A percentile compares a stretch with the other conserved stretches of the same genome.
Evolutionary conservation across 1,140 invertebrate genomes (phyloP).

Genomic region (Aphaenogaster rudis): DNA sequence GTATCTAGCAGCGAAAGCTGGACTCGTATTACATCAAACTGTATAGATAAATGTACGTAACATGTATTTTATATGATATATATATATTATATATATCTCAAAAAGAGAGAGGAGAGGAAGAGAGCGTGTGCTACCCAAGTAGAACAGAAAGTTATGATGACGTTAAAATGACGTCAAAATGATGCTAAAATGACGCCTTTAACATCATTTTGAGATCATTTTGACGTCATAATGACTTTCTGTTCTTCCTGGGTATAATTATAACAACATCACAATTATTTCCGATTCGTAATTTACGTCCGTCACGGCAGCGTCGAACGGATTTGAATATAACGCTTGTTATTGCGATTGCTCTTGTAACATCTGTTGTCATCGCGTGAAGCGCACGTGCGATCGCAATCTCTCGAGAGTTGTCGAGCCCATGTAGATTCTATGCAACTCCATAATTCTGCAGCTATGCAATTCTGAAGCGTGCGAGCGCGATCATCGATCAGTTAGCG

Average conservation of each 20-base stretch:
- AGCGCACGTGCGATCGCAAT: constrained; percentile 14
- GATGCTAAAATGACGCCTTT: no score
- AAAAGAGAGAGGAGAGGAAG: not conserved
- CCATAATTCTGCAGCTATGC: no score
- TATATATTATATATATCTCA: not conserved
- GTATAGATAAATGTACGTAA: not conserved
- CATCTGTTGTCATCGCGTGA: constrained; percentile 24
- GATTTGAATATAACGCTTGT: not conserved
- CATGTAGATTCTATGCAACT: not conserved
- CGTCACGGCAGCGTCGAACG: not conserved
- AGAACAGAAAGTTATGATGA: no score
- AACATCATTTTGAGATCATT: no score
- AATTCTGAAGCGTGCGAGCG: not conserved
- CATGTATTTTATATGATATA: not conserved
- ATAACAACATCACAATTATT: not conserved
- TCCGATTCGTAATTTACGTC: not conserved
- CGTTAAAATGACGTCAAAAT: no score
- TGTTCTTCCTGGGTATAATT: no score
- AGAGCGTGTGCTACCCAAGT: no score
- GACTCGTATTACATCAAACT: not conserved
- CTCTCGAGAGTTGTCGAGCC: not conserved
- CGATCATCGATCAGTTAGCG: constrained; percentile 26
- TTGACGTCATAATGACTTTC: no score
- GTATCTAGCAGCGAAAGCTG: not conserved
- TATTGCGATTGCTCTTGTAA: constrained; percentile 23